Percentiles rank a stretch among this genome's conserved stretches.
Conservation (phyloP, 2,797 vertebrate genomes). For the Labroides dimidiatus region DNA sequence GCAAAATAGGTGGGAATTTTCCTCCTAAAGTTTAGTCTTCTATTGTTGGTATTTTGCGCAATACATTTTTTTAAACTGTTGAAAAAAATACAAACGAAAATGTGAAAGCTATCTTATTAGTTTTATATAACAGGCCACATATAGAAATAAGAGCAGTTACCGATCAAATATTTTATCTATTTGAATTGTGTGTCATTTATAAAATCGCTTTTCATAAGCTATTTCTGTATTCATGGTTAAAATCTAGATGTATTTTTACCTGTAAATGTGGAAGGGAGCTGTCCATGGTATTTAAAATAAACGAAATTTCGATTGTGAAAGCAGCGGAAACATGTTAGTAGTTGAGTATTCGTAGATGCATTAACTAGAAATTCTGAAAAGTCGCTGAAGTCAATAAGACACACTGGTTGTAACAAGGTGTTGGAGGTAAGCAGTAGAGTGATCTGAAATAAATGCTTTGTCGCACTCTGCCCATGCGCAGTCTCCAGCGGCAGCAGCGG, state of each 20-base stretch:
- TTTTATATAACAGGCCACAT: too few species aligned
- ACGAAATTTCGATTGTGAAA: neutral
- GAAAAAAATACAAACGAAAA: conserved; percentile 85
- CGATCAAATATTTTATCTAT: conserved; percentile 84
- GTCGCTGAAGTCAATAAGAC: conserved; percentile 50
- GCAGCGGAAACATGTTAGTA: neutral
- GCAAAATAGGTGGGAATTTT: neutral
- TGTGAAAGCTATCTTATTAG: neutral
- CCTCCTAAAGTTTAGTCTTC: conserved; percentile 67
- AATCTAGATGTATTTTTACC: conserved; percentile 86
- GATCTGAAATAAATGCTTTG: conserved; percentile 81
- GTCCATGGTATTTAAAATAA: conserved; percentile 12
- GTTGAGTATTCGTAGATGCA: conserved; percentile 12
- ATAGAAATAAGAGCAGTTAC: too few species aligned
- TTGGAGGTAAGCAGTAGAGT: conserved; percentile 67
- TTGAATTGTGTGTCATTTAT: conserved; percentile 79
- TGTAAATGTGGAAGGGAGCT: conserved; percentile 78
- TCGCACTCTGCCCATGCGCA: conserved; percentile 85
- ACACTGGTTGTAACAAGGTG: conserved; percentile 55
- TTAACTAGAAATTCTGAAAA: conserved; percentile 13
- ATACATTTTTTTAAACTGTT: conserved; percentile 74
- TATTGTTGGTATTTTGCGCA: conserved; percentile 80
- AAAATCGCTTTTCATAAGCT: conserved; percentile 58
- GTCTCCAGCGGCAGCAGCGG: conserved; percentile 82
- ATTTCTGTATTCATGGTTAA: neutral